These are phyloP conservation scores for Echinometra lucunter DNA, from an alignment of 53 echinoderm and acorn worm species.

Conservation along the genomic window DNA sequence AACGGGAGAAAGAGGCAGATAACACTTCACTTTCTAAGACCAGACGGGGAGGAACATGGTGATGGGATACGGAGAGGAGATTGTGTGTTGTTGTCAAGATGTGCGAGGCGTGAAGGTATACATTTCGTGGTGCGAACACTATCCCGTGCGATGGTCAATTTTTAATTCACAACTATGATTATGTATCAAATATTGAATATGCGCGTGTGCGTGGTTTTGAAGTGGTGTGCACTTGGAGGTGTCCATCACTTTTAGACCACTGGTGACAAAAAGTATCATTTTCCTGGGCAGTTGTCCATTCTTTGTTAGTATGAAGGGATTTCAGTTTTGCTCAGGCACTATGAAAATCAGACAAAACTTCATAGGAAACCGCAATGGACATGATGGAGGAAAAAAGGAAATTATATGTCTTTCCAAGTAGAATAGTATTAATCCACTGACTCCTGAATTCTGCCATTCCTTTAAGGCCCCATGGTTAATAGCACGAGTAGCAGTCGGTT, in stretches of 20 bases:
- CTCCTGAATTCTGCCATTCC: too few species aligned
- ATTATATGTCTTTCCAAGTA: too few species aligned
- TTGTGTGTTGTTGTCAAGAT: conserved; percentile 18
- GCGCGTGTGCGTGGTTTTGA: background rate
- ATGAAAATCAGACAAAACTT: too few species aligned
- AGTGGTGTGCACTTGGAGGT: background rate
- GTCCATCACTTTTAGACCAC: background rate
- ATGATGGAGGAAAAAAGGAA: too few species aligned
- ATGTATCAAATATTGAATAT: background rate
- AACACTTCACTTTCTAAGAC: conserved; percentile 20
- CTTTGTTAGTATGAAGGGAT: too few species aligned
- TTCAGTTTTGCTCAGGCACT: too few species aligned
- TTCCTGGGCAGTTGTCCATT: background rate
- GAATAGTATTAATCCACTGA: too few species aligned
- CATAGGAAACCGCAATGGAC: too few species aligned
- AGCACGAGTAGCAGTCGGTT: too few species aligned
- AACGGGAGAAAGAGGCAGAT: conserved; percentile 8
- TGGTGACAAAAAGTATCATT: background rate
- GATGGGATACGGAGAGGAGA: background rate
- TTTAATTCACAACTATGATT: conserved; percentile 21
- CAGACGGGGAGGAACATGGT: background rate
- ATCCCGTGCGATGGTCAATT: background rate
- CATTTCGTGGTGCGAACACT: background rate
- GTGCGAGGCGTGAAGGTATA: background rate
- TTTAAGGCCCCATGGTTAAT: too few species aligned